phyloP scores from a whole-genome alignment of 2,113 vertebrate species.

The Pitta sordida region DNA sequence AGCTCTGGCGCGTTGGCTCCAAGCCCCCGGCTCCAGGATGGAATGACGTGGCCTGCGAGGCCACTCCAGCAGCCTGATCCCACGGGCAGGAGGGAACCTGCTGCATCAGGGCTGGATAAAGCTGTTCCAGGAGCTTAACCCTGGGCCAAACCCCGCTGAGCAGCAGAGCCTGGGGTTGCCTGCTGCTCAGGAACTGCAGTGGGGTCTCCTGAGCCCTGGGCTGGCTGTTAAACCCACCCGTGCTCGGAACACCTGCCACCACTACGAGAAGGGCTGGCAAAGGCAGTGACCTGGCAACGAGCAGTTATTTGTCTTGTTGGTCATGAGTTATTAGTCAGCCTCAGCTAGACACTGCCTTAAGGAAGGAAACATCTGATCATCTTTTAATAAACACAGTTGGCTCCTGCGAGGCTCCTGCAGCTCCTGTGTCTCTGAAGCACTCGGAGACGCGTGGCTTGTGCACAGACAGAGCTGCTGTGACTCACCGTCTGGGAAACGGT shows the following conservation, averaged over 20 bases:
- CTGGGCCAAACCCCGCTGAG: not conserved
- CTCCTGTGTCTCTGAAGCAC: not conserved
- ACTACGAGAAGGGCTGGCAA: not conserved
- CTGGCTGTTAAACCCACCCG: not conserved
- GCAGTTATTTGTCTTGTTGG: conserved; percentile 24
- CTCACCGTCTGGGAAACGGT: conserved; percentile 44
- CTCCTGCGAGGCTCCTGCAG: conserved; percentile 19
- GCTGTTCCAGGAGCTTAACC: fast-evolving
- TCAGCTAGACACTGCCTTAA: conserved; percentile 44
- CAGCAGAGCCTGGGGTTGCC: not conserved
- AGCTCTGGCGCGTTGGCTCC: not conserved
- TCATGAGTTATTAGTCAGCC: conserved; percentile 35
- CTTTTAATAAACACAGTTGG: conserved; percentile 56
- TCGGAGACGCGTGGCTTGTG: not conserved
- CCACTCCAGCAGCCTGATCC: not conserved
- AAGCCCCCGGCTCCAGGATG: not conserved
- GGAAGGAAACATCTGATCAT: conserved; percentile 53
- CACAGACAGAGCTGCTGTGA: conserved; percentile 21
- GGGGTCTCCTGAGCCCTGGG: fast-evolving
- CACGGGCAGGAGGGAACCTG: not conserved
- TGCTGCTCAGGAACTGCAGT: not conserved
- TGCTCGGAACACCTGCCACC: not conserved
- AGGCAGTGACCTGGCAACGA: not conserved
- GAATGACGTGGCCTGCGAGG: fast-evolving
- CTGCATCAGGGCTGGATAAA: not conserved